phyloP scores from a whole-genome alignment of 2,797 vertebrate genomes.

The Moxostoma hubbsi region DNA sequence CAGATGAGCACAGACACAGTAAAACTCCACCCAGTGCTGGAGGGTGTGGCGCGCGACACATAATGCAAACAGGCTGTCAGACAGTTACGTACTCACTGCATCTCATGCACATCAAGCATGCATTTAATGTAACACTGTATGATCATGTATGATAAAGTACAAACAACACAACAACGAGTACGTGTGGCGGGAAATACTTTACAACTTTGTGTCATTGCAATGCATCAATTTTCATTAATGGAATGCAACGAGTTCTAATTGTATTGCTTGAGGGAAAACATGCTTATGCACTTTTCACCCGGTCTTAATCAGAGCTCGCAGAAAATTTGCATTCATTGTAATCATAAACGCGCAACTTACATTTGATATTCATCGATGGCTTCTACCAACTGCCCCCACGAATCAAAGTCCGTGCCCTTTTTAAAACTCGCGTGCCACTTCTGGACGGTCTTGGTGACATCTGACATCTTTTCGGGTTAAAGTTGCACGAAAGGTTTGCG shows the following conservation, averaged over 20 bases:
- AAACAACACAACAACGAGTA: not conserved
- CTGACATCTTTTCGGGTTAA: slow-evolving; percentile 83
- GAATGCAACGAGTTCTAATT: too few relatives aligned
- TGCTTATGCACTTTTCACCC: too few relatives aligned
- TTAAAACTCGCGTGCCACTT: slow-evolving; percentile 95
- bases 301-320: not conserved
- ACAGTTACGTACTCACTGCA: not conserved
- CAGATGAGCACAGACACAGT: not conserved
- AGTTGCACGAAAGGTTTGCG: slow-evolving; percentile 28
- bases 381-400: slow-evolving; percentile 98
- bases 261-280: not conserved
- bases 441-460: slow-evolving; percentile 86
- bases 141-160: not conserved
- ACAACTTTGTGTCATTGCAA: too few relatives aligned
- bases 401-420: slow-evolving; percentile 97
- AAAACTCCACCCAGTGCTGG: slow-evolving; percentile 2
- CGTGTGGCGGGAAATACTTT: not conserved
- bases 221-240: not conserved
- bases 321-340: not conserved
- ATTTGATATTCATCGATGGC: slow-evolving; percentile 98
- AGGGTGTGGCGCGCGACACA: slow-evolving; percentile 5
- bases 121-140: not conserved
- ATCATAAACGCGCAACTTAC: slow-evolving; percentile 81
- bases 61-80: slow-evolving; percentile 17
- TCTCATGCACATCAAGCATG: not conserved